Percentiles rank a stretch among this genome's conserved stretches.
Evolutionary conservation across 2,888 invertebrate genomes (phyloP).

Genomic region (Macrosoma leucophasiata): DNA sequence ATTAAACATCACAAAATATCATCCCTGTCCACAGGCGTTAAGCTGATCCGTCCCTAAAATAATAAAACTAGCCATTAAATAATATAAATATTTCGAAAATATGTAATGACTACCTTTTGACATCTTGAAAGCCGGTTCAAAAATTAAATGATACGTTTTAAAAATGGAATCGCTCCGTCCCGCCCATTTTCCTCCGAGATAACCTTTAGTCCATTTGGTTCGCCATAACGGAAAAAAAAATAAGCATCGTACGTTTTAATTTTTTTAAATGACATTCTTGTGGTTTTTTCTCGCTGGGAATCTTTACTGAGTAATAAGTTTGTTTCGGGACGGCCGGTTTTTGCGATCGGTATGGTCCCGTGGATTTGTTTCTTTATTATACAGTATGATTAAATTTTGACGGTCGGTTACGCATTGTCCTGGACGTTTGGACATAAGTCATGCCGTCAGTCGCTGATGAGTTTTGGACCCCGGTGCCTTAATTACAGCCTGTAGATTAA

Average conservation of each 20-base stretch:
- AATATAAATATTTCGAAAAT: conserved; percentile 49
- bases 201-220: conserved; percentile 72
- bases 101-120: conserved; percentile 74
- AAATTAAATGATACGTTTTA: conserved; percentile 76
- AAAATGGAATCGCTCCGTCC: conserved; percentile 74
- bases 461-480: conserved; percentile 50
- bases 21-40: conserved; percentile 48
- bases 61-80: conserved; percentile 33
- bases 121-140: conserved; percentile 73
- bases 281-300: conserved; percentile 70
- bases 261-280: conserved; percentile 75
- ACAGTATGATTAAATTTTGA: conserved; percentile 45
- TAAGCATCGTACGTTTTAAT: conserved; percentile 67
- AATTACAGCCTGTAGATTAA: conserved; percentile 62
- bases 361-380: conserved; percentile 44
- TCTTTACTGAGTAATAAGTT: conserved; percentile 61
- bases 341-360: conserved; percentile 52
- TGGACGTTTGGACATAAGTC: conserved; percentile 41
- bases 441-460: conserved; percentile 55
- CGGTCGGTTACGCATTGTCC: conserved; percentile 46
- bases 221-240: conserved; percentile 63
- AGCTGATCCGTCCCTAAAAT: conserved; percentile 49
- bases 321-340: conserved; percentile 52
- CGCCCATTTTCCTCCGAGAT: conserved; percentile 73
- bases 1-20: conserved; percentile 8